Conservation (phyloP, 1,140 invertebrate genomes). For the Lordiphosa clarofinis region DNA sequence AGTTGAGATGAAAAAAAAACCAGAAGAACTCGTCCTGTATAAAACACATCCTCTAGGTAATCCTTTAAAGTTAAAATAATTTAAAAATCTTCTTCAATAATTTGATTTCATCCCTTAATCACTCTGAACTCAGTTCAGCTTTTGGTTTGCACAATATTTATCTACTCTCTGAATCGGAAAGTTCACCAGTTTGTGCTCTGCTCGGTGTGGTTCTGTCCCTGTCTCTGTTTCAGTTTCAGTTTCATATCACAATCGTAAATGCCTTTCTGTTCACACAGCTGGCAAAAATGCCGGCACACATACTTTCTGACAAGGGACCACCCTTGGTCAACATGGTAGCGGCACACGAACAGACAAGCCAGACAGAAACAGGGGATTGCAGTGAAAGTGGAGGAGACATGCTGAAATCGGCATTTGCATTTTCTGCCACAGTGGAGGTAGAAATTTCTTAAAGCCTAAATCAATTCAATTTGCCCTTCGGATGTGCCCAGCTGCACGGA, state of each 20-base stretch:
- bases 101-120: neutral
- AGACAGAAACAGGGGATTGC: neutral
- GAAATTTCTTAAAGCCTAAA: conserved; percentile 4
- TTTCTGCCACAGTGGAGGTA: conserved; percentile 3
- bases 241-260: conserved; percentile 4
- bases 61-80: too few relatives aligned
- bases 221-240: conserved; percentile 1
- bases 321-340: conserved; percentile 17
- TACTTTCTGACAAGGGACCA: conserved; percentile 4
- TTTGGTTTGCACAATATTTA: conserved; percentile 13
- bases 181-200: neutral
- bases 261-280: conserved; percentile 16
- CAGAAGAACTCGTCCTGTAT: too few relatives aligned
- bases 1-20: too few relatives aligned
- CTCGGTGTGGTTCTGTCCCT: too few relatives aligned
- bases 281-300: conserved; percentile 10
- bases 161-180: conserved; percentile 5
- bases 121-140: neutral
- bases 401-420: conserved; percentile 16
- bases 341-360: conserved; percentile 5
- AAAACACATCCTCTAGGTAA: too few relatives aligned
- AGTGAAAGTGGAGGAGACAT: conserved; percentile 10
- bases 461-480: conserved; percentile 2
- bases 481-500: neutral
- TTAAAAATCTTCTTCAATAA: too few relatives aligned